A percentile compares a stretch with the other conserved stretches of the same genome.
Evolutionary conservation across 53 echinoderm and acorn worm genomes (phyloP).

Genomic region (Hippasteria phrygiana): DNA sequence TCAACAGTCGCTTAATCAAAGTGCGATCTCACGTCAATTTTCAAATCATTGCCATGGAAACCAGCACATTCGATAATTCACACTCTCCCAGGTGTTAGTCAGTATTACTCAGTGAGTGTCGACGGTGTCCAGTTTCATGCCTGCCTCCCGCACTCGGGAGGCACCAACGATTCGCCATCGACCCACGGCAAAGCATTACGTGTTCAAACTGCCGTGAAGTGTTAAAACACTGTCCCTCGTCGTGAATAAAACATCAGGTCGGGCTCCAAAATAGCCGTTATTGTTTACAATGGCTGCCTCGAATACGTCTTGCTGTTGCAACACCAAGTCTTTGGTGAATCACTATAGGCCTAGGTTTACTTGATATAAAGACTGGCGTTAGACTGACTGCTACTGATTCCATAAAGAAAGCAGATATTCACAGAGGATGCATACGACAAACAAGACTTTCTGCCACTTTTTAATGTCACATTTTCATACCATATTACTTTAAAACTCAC

Average conservation of each 20-base stretch:
- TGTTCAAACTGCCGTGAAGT: slow-evolving; percentile 9
- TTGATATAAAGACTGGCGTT: too few species aligned
- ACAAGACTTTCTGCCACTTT: too few species aligned
- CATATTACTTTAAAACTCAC: too few species aligned
- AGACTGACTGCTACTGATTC: too few species aligned
- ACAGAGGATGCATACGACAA: too few species aligned
- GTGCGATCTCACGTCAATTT: slow-evolving; percentile 9
- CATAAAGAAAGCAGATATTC: too few species aligned
- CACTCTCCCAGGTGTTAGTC: slow-evolving; percentile 44
- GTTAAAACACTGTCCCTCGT: slow-evolving; percentile 13
- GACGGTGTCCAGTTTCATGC: slow-evolving; percentile 36
- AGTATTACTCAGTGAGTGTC: slow-evolving; percentile 53
- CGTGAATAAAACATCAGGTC: slow-evolving; percentile 49
- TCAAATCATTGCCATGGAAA: slow-evolving; percentile 49
- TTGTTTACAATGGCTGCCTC: slow-evolving; percentile 26
- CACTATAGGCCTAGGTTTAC: too few species aligned
- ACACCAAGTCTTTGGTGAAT: slow-evolving; percentile 24
- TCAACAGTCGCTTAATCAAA: neutral
- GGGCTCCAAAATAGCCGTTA: neutral
- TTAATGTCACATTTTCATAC: too few species aligned
- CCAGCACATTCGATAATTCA: slow-evolving; percentile 16
- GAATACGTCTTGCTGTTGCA: slow-evolving; percentile 1
- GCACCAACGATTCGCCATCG: slow-evolving; percentile 28
- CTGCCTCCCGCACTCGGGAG: neutral
- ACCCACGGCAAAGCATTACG: slow-evolving; percentile 22